Conservation (phyloP, 2,888 invertebrate genomes). For the Drosophila buzzatii region DNA sequence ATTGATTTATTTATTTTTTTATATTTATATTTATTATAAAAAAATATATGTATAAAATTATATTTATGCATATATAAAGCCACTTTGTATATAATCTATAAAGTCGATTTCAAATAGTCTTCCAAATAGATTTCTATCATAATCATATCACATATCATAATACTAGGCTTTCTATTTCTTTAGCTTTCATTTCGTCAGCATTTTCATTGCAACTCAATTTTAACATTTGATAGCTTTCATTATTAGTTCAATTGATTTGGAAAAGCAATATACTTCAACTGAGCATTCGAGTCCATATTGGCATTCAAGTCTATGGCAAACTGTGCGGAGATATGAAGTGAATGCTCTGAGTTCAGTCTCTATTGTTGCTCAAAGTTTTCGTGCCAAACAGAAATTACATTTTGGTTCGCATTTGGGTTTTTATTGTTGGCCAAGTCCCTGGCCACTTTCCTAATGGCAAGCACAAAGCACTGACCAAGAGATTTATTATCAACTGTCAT, state of each 20-base stretch:
- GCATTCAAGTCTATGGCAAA: background rate
- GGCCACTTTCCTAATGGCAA: slow-evolving; percentile 57
- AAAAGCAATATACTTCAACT: background rate
- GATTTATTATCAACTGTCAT: slow-evolving; percentile 80
- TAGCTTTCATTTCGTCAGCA: background rate
- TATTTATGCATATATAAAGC: too few species aligned
- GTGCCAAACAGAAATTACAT: slow-evolving; percentile 72
- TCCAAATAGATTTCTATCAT: background rate
- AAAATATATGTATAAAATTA: too few species aligned
- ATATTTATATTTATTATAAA: too few species aligned
- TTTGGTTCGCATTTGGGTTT: slow-evolving; percentile 49
- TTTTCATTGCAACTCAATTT: background rate
- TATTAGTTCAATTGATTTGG: background rate
- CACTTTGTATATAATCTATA: too few species aligned
- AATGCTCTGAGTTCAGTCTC: slow-evolving; percentile 14
- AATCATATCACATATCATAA: background rate
- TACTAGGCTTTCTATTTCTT: background rate
- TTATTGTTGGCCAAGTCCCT: slow-evolving; percentile 65
- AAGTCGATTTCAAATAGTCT: too few species aligned
- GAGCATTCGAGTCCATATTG: too few species aligned
- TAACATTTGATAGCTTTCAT: background rate
- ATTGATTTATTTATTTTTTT: too few species aligned
- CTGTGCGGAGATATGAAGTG: slow-evolving; percentile 5
- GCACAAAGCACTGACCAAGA: slow-evolving; percentile 64
- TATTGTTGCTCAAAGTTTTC: slow-evolving; percentile 47